phyloP scores from a whole-genome alignment of 2,797 vertebrate species.

The Crypturellus tataupa region DNA sequence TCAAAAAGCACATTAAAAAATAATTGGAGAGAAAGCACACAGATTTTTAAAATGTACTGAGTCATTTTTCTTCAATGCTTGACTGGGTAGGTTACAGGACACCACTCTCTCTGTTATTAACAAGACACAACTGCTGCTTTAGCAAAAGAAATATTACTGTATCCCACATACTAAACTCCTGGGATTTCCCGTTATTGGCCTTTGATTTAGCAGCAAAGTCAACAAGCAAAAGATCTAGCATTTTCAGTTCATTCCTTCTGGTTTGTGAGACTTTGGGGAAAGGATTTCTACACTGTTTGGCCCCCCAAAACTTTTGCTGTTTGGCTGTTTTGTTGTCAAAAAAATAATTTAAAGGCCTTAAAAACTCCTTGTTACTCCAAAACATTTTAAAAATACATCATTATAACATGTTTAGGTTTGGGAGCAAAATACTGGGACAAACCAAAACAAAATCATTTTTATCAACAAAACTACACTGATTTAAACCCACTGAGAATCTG shows the following conservation, averaged over 20 bases:
- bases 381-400: not conserved
- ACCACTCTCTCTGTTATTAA: slow-evolving; percentile 62
- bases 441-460: not conserved
- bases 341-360: not conserved
- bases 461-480: not conserved
- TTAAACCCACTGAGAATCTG: not conserved
- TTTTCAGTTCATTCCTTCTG: not conserved
- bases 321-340: not conserved
- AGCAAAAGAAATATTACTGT: slow-evolving; percentile 47
- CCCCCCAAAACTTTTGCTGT: not conserved
- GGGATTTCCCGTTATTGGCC: not conserved
- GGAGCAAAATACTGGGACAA: not conserved
- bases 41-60: slow-evolving; percentile 71
- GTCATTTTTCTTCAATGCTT: slow-evolving; percentile 77
- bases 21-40: slow-evolving; percentile 72
- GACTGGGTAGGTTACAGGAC: slow-evolving; percentile 64
- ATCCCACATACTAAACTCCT: not conserved
- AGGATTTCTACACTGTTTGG: not conserved
- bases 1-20: slow-evolving; percentile 78
- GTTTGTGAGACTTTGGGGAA: not conserved
- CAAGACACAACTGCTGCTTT: slow-evolving; percentile 15
- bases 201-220: slow-evolving; percentile 63
- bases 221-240: slow-evolving; percentile 41
- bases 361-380: not conserved
- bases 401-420: not conserved